These are phyloP conservation scores for Porites divaricata DNA, from an alignment of 92 coral and sea anemone genomes.

Conservation along the genomic window DNA sequence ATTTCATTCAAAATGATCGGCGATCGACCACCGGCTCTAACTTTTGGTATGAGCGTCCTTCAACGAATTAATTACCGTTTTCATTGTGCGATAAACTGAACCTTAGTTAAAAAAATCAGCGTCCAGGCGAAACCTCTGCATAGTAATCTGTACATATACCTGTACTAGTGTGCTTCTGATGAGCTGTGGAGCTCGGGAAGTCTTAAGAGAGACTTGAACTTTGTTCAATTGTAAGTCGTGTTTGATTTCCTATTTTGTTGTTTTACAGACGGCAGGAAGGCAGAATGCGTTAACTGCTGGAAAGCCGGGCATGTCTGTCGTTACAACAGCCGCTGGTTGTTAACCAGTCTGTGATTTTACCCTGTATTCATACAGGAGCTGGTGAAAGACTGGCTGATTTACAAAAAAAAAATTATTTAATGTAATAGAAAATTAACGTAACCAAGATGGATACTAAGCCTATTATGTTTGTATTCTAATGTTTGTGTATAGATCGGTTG, in stretches of 20 bases:
- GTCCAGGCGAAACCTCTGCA: background rate
- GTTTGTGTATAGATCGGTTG: too few species aligned
- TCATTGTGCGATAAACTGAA: background rate
- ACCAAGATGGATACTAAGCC: background rate
- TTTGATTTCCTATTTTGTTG: background rate
- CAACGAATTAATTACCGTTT: too few species aligned
- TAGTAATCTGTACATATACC: too few species aligned
- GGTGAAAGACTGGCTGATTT: background rate
- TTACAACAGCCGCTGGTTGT: constrained; percentile 2
- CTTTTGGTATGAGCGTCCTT: too few species aligned
- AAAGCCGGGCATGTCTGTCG: constrained; percentile 5
- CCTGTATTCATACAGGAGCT: background rate
- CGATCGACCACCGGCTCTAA: too few species aligned
- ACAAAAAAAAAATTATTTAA: background rate
- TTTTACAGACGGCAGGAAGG: constrained; percentile 15
- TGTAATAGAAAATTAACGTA: background rate
- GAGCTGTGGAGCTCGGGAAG: too few species aligned
- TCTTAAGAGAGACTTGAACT: too few species aligned
- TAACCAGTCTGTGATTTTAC: constrained; percentile 2
- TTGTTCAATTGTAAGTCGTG: background rate
- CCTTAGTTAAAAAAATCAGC: background rate
- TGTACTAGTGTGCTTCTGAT: too few species aligned
- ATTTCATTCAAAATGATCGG: too few species aligned
- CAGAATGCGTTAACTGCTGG: constrained; percentile 7
- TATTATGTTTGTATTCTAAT: too few species aligned